phyloP scores from a whole-genome alignment of 92 coral and sea anemone genomes.

The Zoanthus sociatus region DNA sequence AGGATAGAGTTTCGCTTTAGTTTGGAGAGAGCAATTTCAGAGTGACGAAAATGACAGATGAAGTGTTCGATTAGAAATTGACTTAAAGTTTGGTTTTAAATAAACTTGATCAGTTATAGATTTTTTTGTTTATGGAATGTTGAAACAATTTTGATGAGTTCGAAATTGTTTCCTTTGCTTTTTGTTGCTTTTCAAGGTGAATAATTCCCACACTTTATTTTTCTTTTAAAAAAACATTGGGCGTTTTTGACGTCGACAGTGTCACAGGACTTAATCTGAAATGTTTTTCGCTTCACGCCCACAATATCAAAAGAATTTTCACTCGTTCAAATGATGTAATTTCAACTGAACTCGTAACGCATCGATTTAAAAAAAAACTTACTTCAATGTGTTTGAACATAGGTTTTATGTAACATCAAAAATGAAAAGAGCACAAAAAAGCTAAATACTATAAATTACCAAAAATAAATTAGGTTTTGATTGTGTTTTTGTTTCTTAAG shows the following conservation, averaged over 20 bases:
- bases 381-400: not conserved
- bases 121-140: not conserved
- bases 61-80: not conserved
- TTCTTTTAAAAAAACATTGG: not conserved
- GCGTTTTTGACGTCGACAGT: not conserved
- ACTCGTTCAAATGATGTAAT: conserved; percentile 13
- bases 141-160: not conserved
- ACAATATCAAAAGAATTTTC: conserved; percentile 17
- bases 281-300: conserved; percentile 44
- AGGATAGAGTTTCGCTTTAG: conserved; percentile 34
- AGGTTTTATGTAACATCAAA: not conserved
- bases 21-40: not conserved
- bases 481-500: conserved; percentile 28
- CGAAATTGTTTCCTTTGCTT: not conserved
- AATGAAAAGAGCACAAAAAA: not conserved
- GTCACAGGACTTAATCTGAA: conserved; percentile 28
- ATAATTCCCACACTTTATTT: not conserved
- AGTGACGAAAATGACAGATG: not conserved
- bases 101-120: not conserved
- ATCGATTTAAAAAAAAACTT: not conserved
- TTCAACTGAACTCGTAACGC: conserved; percentile 9
- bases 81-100: not conserved
- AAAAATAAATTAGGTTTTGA: not conserved
- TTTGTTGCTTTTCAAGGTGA: not conserved
- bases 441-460: conserved; percentile 4